phyloP scores from a whole-genome alignment of 2,888 invertebrate species.

The Rotaria magnacalcarata region DNA sequence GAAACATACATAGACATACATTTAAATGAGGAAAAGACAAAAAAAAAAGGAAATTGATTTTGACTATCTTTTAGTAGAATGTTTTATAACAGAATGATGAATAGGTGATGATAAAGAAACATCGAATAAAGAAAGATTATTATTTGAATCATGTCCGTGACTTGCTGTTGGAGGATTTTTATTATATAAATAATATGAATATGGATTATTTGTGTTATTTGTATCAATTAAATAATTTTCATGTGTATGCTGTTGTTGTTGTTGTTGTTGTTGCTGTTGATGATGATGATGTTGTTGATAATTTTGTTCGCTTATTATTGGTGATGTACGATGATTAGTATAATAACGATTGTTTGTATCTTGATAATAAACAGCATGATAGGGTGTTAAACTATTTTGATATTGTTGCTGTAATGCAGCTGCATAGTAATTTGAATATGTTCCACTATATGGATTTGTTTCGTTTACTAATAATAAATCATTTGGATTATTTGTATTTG shows the following conservation, averaged over 20 bases:
- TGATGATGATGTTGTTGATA: conserved; percentile 11
- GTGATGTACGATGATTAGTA: neutral
- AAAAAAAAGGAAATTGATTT: conserved; percentile 17
- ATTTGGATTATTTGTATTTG: neutral
- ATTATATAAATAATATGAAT: conserved; percentile 17
- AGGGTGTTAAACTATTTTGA: conserved; percentile 15
- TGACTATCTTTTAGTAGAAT: conserved; percentile 24
- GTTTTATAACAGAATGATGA: conserved; percentile 31
- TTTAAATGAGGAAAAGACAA: conserved; percentile 20
- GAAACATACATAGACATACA: conserved; percentile 23
- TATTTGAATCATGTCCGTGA: conserved; percentile 22
- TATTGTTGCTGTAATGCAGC: conserved; percentile 16
- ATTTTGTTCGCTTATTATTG: neutral
- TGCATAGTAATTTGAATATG: neutral
- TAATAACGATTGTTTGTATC: conserved; percentile 13
- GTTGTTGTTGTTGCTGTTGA: neutral
- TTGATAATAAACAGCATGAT: conserved; percentile 16
- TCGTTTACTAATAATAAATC: neutral
- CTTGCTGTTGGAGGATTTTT: neutral
- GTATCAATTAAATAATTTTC: conserved; percentile 13
- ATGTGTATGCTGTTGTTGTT: neutral
- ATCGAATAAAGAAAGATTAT: neutral
- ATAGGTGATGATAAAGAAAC: neutral
- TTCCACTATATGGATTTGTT: conserved; percentile 11
- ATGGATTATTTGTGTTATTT: neutral